phyloP scores from a whole-genome alignment of 2,113 vertebrate genomes.

The Pseudolaguvia tuberculata region DNA sequence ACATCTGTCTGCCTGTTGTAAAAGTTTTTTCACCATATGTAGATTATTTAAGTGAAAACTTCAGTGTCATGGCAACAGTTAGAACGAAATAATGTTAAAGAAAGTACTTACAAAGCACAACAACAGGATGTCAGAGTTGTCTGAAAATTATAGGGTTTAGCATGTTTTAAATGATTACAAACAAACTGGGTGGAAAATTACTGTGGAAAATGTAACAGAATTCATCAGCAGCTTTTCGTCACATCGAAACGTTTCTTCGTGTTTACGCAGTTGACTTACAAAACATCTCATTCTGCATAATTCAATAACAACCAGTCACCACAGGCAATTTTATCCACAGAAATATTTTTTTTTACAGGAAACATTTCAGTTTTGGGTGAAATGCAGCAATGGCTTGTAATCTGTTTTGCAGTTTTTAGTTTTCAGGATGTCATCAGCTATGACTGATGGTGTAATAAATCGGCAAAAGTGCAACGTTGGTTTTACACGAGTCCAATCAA shows the following conservation, averaged over 20 bases:
- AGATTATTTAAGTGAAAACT: constrained; percentile 12
- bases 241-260: neutral
- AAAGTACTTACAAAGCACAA: constrained; percentile 9
- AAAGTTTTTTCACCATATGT: constrained; percentile 25
- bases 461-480: constrained; percentile 6
- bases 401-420: constrained; percentile 13
- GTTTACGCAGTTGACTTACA: neutral
- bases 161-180: neutral
- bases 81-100: neutral
- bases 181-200: too few species aligned
- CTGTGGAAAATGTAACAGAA: constrained; percentile 5
- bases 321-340: constrained; percentile 4
- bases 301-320: constrained; percentile 10
- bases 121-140: neutral
- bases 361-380: constrained; percentile 4
- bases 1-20: constrained; percentile 18
- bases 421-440: neutral
- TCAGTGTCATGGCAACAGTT: constrained; percentile 1
- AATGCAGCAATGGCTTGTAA: constrained; percentile 21
- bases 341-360: neutral
- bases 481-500: constrained; percentile 13
- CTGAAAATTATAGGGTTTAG: neutral
- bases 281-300: constrained; percentile 15
- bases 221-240: neutral
- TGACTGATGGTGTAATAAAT: constrained; percentile 22